Percentiles rank a stretch among this genome's conserved stretches.
These are phyloP conservation scores for Nesidiocoris tenuis DNA, from an alignment of 2,888 invertebrate species.

Conservation along the genomic window DNA sequence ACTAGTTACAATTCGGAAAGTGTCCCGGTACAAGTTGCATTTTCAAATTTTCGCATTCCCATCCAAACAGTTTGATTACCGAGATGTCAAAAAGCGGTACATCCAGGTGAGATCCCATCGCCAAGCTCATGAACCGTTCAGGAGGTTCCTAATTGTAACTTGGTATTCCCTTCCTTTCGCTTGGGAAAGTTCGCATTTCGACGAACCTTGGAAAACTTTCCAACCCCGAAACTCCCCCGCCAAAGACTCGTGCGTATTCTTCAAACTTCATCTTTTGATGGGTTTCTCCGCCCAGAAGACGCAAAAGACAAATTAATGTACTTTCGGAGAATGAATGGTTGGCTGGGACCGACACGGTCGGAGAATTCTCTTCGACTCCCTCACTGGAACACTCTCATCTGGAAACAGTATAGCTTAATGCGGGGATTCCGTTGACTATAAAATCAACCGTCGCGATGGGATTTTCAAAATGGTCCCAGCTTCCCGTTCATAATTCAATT, in stretches of 20 bases:
- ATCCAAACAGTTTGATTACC: too few relatives aligned
- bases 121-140: too few relatives aligned
- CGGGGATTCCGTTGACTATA: background rate
- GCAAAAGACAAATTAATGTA: background rate
- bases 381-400: background rate
- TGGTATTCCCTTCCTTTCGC: background rate
- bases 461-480: background rate
- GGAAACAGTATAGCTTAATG: conserved; percentile 3
- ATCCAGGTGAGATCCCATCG: too few relatives aligned
- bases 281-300: background rate
- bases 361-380: background rate
- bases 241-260: background rate
- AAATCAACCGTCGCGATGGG: background rate
- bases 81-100: too few relatives aligned
- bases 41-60: too few relatives aligned
- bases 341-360: background rate
- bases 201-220: background rate
- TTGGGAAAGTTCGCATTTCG: background rate
- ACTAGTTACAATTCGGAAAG: too few relatives aligned
- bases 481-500: background rate
- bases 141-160: background rate
- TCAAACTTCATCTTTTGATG: background rate
- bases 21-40: too few relatives aligned
- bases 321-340: background rate
- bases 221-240: background rate